phyloP scores from a whole-genome alignment of 2,113 vertebrate species.

The Aythya baeri region DNA sequence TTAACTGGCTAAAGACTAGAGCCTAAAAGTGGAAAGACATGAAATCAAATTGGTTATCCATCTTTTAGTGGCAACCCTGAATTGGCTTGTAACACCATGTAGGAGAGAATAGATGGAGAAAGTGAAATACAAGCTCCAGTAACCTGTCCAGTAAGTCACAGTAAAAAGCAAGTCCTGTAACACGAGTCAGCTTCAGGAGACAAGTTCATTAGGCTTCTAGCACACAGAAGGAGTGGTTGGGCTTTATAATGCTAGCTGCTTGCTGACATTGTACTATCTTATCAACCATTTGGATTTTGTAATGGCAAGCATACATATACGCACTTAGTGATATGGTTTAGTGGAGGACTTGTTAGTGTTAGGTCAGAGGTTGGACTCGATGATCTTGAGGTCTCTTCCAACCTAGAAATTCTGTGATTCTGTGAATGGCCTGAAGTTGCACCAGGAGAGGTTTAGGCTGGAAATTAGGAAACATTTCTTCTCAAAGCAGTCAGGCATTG shows the following conservation, averaged over 20 bases:
- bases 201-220: not conserved
- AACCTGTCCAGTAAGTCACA: not conserved
- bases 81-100: not conserved
- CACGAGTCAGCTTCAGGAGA: not conserved
- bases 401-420: too few relatives aligned
- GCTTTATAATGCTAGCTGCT: not conserved
- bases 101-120: not conserved
- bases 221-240: accelerated
- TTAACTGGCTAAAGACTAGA: not conserved
- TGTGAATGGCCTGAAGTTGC: too few relatives aligned
- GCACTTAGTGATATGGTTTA: not conserved
- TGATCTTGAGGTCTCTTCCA: too few relatives aligned
- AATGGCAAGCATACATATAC: accelerated
- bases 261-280: not conserved
- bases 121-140: not conserved
- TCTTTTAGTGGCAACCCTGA: not conserved
- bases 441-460: too few relatives aligned
- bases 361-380: too few relatives aligned
- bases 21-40: not conserved
- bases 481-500: too few relatives aligned
- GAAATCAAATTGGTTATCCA: constrained; percentile 12
- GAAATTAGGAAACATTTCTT: too few relatives aligned
- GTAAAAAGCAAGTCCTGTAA: not conserved
- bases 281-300: not conserved
- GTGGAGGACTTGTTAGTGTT: too few relatives aligned